These are phyloP conservation scores for Tetraodon nigroviridis DNA, from an alignment of 2,113 vertebrate genomes.

Conservation along the genomic window DNA sequence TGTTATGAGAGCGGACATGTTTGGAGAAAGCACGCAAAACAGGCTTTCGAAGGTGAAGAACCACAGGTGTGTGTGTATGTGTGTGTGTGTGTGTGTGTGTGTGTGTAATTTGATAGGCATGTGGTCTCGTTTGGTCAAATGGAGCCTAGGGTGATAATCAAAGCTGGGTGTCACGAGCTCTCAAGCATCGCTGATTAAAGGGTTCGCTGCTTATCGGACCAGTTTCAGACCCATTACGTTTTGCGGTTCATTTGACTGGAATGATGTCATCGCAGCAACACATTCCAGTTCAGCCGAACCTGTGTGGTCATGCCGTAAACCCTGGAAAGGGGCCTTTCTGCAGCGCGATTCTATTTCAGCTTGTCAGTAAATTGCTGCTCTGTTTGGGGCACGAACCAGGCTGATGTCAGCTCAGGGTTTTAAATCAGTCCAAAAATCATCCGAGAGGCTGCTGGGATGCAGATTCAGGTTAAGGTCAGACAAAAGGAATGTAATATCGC, in stretches of 20 bases:
- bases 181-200: conserved; percentile 46
- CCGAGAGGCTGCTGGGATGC: conserved; percentile 42
- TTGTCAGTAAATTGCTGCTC: conserved; percentile 42
- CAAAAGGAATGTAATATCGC: conserved; percentile 49
- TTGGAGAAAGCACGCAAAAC: conserved; percentile 43
- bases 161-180: conserved; percentile 33
- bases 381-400: conserved; percentile 38
- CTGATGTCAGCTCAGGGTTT: conserved; percentile 25
- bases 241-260: conserved; percentile 9
- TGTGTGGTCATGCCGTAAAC: conserved; percentile 33
- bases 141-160: conserved; percentile 31
- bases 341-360: conserved; percentile 33
- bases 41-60: conserved; percentile 34
- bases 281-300: conserved; percentile 13
- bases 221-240: neutral
- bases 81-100: too few relatives aligned
- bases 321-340: conserved; percentile 31
- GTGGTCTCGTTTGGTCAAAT: conserved; percentile 42
- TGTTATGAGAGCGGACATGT: conserved; percentile 53
- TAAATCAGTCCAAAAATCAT: neutral
- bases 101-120: conserved; percentile 58
- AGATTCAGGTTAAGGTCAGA: conserved; percentile 47
- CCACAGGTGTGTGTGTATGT: conserved; percentile 55
- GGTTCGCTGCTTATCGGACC: conserved; percentile 15
- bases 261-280: conserved; percentile 5